Evolutionary conservation across 2,888 invertebrate species (phyloP), one percentile per base, ranked within the genome.

Genomic region (Thymelicus acteon): DNA sequence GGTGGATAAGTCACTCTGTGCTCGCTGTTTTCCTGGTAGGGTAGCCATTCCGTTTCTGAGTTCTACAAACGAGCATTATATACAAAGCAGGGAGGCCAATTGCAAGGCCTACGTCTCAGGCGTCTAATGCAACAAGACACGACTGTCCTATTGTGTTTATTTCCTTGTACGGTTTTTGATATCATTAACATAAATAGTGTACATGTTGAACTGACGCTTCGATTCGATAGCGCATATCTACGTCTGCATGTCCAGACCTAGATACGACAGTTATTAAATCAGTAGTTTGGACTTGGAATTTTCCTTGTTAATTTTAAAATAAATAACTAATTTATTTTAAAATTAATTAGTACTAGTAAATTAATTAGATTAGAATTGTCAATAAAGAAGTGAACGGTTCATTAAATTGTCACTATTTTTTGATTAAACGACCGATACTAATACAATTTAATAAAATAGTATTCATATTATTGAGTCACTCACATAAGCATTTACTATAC

Each of bases 81-180:
- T 90, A 90, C 90, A 90, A 90, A 91, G 86, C 85, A 88, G 88
- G 86, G 86, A 86, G 84, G 85, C 86, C 90, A 90, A 90, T 89
- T 88, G 88, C 87, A 87, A 81, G 80, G 85, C 81, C 86, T 81
- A 83, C 84, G 86, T 87, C 88, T 85, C 83, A 83, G 85, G 86
- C 88, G 86, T 90, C 90, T 89, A 90, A 89, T 88, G 88, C 86
- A 87, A 85, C 85, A 82, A 90, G 90, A 90, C 90, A 88, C 87
- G 87, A 90, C 89, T 90, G 91, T 89, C 91, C 90, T 89, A 91
- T 91, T 91, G 92, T 91, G 90, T 90, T 90, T 89, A 90, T 90
- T 90, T 90, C 90, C 91, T 90, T 90, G 85, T 88, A 89, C 81
- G 90, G 89, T 86, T 90, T 91, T 90, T 89, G 89, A 88, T 89